Base-by-base conservation (phyloP, 2,113 vertebrate species). In the Loxodonta africana region DNA sequence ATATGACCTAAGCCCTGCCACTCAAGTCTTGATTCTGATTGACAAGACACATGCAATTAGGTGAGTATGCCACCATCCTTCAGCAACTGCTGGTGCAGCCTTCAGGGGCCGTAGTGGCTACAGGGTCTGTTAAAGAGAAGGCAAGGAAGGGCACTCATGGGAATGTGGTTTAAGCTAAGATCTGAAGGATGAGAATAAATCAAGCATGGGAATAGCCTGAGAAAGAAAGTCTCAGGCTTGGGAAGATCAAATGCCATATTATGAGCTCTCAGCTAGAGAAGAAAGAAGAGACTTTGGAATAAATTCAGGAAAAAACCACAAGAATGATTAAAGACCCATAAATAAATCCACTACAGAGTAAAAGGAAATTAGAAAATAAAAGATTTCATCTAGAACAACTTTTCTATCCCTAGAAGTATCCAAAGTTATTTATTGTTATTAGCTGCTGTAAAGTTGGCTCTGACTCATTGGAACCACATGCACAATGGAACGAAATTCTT, bases 301-400 rank as follows among this genome's bases (percentile, higher is more conserved):
- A 80, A 90, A 11, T 48, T 85, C 53, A 74, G 23, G 30, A 26
- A 46, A 62, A 78, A 95, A 84, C 41, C 57, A 83, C 48, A 33
- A 41, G 51, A 60, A 51, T n/a, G 30, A 89, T 78, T 73, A 85
- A 90, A 96, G 67, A 5, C 15, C 6, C 17, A 28, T 26, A 73
- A 48, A 62, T 33, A 92, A 21, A 37, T 53, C 15, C 67, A 37
- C 73, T 60, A 62, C 46, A 80, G 51, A 88, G 74, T 46, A 97
- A 93, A 20, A 92, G 30, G 44, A 91, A 83, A 88, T 91, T 73
- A 88, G 67, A 74, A 65, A 91, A 91, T 48, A 78, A 88, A 51
- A 15, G 17, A 90, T 82, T 95, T 91, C 4, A 51, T 67, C 28
- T n/a, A 93, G 37, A 82, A 21, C 62, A 21, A 67, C 1, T 65